Percentiles rank a stretch among this genome's conserved stretches.
Evolutionary conservation across 2,797 vertebrate species (phyloP).

Genomic region (Anas acuta): DNA sequence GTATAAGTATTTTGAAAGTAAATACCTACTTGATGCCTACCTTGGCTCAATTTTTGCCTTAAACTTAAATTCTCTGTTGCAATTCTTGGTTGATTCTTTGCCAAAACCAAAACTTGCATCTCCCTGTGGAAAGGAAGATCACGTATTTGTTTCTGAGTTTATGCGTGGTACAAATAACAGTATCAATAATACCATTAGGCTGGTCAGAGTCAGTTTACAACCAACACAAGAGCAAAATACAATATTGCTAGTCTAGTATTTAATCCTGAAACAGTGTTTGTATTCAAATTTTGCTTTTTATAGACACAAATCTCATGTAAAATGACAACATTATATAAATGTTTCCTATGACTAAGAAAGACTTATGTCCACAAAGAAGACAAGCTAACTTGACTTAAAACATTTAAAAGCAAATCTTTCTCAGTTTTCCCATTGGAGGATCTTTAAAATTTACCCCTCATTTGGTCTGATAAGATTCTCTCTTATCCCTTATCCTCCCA

Average conservation of each 20-base stretch:
- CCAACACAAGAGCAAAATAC: neutral
- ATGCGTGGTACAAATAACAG: neutral
- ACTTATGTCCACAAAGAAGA: fast-evolving
- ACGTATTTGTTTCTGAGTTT: neutral
- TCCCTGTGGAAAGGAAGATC: neutral
- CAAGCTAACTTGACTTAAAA: neutral
- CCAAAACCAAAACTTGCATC: neutral
- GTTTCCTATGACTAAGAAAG: neutral
- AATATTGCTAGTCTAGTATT: neutral
- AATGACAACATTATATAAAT: neutral
- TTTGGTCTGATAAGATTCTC: neutral
- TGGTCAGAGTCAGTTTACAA: neutral
- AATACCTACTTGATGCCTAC: neutral
- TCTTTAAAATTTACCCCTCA: neutral
- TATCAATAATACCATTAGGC: neutral
- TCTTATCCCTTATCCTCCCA: neutral
- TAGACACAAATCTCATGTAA: neutral
- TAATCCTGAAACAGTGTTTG: neutral
- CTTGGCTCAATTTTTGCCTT: neutral
- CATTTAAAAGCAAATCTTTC: neutral
- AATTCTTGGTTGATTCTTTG: neutral
- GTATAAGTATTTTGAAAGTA: neutral
- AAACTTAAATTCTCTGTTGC: neutral
- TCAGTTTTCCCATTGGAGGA: neutral
- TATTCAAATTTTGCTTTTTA: neutral